phyloP scores from a whole-genome alignment of 1,140 invertebrate genomes.

The Drosophila nasuta region DNA sequence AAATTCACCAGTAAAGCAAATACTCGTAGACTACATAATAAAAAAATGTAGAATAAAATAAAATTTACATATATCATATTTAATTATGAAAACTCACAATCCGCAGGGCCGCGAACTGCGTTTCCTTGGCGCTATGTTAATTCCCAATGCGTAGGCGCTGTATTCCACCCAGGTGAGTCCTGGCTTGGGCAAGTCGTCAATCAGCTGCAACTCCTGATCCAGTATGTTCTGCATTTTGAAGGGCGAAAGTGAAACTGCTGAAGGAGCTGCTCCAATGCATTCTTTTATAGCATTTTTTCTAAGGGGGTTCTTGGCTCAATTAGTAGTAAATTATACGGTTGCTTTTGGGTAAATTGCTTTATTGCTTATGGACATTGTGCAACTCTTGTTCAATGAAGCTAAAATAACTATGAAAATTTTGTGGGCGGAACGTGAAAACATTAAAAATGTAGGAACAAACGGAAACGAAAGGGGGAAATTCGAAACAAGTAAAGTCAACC shows the following conservation, averaged over 20 bases:
- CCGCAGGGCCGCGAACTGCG: conserved; percentile 56
- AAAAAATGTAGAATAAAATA: no score
- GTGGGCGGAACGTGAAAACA: conserved; percentile 47
- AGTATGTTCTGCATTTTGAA: conserved; percentile 57
- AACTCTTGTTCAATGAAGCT: conserved; percentile 30
- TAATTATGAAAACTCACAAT: conserved; percentile 37
- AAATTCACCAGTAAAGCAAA: conserved; percentile 52
- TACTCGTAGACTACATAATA: conserved; percentile 34
- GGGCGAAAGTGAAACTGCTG: conserved; percentile 41
- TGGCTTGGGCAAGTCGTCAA: conserved; percentile 58
- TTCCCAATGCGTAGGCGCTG: conserved; percentile 57
- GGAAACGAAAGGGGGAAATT: not conserved
- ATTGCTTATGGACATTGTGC: conserved; percentile 60
- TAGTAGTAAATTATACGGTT: conserved; percentile 72
- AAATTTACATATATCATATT: no score
- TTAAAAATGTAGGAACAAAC: conserved; percentile 61
- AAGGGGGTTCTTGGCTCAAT: conserved; percentile 43
- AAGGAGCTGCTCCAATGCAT: not conserved
- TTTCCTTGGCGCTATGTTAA: conserved; percentile 66
- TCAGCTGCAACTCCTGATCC: conserved; percentile 55
- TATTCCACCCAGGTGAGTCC: conserved; percentile 67
- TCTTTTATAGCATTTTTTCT: conserved; percentile 57
- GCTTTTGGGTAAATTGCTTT: conserved; percentile 53
- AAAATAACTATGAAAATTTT: conserved; percentile 60
- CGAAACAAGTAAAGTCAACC: not conserved